Conservation (phyloP, 1,140 invertebrate species). For the Drosophila subpulchrella region DNA sequence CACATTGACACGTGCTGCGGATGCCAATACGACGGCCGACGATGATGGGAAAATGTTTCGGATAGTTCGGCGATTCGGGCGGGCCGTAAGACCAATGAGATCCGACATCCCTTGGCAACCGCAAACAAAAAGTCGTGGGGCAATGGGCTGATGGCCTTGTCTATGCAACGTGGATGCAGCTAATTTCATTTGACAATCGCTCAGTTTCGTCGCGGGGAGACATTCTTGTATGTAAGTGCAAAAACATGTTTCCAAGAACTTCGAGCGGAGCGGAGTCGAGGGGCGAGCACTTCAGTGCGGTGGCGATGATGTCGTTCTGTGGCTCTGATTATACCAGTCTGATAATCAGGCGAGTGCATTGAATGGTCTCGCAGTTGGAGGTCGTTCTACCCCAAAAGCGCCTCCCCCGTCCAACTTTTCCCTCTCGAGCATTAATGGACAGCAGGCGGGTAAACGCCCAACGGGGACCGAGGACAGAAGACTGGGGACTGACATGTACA, state of each 20-base stretch:
- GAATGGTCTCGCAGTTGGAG: slow-evolving; percentile 56
- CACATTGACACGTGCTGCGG: slow-evolving; percentile 59
- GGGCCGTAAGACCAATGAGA: slow-evolving; percentile 25
- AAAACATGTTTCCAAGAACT: slow-evolving; percentile 73
- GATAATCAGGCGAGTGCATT: slow-evolving; percentile 68
- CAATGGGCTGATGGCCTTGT: slow-evolving; percentile 63
- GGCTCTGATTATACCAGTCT: slow-evolving; percentile 43
- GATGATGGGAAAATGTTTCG: slow-evolving; percentile 18
- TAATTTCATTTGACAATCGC: slow-evolving; percentile 78
- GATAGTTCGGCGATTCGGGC: slow-evolving; percentile 33
- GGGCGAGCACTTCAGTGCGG: slow-evolving; percentile 10
- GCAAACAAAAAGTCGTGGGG: slow-evolving; percentile 28
- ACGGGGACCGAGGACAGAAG: slow-evolving; percentile 22
- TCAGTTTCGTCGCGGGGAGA: slow-evolving; percentile 34
- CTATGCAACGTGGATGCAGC: slow-evolving; percentile 45
- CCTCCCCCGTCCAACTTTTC: not conserved
- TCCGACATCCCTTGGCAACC: slow-evolving; percentile 7
- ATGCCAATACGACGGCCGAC: slow-evolving; percentile 13
- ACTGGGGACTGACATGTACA: slow-evolving; percentile 18
- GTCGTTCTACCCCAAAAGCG: slow-evolving; percentile 42
- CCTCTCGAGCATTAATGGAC: slow-evolving; percentile 64
- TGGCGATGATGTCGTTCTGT: slow-evolving; percentile 49
- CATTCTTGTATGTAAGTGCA: slow-evolving; percentile 63
- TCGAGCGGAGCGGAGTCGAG: not conserved
- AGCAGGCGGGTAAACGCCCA: slow-evolving; percentile 53